Conservation (phyloP, 2,113 vertebrate genomes). For the Theristicus caerulescens region DNA sequence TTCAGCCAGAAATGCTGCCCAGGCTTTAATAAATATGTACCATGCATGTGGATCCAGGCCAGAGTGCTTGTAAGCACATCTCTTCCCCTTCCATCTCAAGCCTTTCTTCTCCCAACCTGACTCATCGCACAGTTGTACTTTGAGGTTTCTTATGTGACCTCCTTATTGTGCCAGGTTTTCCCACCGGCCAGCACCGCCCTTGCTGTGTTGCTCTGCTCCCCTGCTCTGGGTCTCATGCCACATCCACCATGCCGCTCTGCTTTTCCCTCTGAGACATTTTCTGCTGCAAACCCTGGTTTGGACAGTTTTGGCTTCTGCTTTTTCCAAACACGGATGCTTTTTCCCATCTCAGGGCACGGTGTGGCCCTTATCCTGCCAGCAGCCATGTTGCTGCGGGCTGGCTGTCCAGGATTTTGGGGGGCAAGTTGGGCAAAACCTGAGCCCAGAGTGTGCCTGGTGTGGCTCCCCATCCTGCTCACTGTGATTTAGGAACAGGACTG, state of each 20-base stretch:
- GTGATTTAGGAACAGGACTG: neutral
- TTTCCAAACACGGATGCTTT: neutral
- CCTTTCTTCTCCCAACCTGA: neutral
- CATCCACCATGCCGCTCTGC: fast-evolving
- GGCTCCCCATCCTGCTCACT: neutral
- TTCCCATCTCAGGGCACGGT: neutral
- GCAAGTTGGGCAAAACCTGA: neutral
- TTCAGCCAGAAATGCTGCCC: neutral
- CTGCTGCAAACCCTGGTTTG: neutral
- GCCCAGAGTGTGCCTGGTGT: fast-evolving
- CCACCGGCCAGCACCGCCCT: neutral
- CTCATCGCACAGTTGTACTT: neutral
- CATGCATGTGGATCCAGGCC: neutral
- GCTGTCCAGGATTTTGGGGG: neutral
- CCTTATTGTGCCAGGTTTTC: neutral
- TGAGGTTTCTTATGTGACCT: neutral
- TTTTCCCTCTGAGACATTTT: neutral
- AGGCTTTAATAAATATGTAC: neutral
- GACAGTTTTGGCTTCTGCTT: neutral
- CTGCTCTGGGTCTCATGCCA: neutral
- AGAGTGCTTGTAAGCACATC: neutral
- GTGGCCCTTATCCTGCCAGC: neutral
- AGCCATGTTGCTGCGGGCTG: neutral
- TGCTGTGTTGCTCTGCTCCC: fast-evolving
- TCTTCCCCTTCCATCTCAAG: neutral